Evolutionary conservation across 2,888 invertebrate genomes (phyloP), one percentile per base, ranked within the genome.

Genomic region (Acleris laterana): DNA sequence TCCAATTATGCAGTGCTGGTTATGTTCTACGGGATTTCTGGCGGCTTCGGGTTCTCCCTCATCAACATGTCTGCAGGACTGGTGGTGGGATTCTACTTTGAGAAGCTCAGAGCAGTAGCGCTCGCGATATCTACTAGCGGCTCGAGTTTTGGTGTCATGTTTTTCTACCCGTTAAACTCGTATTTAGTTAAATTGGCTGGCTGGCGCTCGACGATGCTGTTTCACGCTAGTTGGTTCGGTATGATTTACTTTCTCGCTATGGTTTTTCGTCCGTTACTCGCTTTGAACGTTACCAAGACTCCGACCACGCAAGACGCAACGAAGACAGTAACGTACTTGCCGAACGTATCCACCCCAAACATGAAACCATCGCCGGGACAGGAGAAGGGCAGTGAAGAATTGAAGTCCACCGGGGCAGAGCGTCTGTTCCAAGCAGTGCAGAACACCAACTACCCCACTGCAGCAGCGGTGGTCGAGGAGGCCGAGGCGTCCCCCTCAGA

Each of bases 41-140:
- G 85, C 64, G 92, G 92, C 25, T 73, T 89, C 64, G 92, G 92
- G 53, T 89, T 79, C 67, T 84, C 87, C 62, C 76, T 92, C 16
- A 78, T 88, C 42, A 87, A 87, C 75, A 83, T 93, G 84, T 72
- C 88, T 5, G 76, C 85, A 46, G 72, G 72, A 48, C 74, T 93
- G 53, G 79, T 93, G 13, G 91, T 92, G 2, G 91, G 92, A n/a
- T 93, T 92, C 78, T 91, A 93, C 77, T 93, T 93, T 74, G 90
- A 91, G 73, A 87, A 73, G 72, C 74, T 87, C 38, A 81, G 92
- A 20, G 79, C 90, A 3, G 22, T 91, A 48, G 90, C 90, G 16
- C 74, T 92, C 70, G 69, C 91, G 9, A 78, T 91, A 71, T 72
- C 88, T 48, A 78, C 83, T 4, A 74, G 79, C 69, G 92, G 92